Conservation (phyloP, 2,888 invertebrate species). For the Acleris cristana region DNA sequence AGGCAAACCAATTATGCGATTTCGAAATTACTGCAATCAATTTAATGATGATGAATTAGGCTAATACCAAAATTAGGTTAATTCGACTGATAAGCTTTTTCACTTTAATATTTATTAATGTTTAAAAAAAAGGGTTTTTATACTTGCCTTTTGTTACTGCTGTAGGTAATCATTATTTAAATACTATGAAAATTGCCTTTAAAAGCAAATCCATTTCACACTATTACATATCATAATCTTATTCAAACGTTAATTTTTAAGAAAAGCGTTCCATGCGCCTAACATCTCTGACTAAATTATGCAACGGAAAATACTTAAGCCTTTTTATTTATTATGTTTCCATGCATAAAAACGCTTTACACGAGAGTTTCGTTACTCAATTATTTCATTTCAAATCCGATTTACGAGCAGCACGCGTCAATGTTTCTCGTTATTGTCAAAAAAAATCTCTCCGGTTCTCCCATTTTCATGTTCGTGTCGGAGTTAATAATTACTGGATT, state of each 20-base stretch:
- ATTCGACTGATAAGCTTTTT: too few species aligned
- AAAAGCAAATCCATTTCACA: too few species aligned
- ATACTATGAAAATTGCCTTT: too few species aligned
- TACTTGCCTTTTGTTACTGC: too few species aligned
- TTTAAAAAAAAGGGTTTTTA: too few species aligned
- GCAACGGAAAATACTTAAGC: constrained; percentile 58
- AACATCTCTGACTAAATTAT: constrained; percentile 74
- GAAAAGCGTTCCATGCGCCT: constrained; percentile 26
- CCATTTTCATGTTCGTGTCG: constrained; percentile 47
- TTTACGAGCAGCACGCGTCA: constrained; percentile 53
- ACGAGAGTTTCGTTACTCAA: constrained; percentile 59
- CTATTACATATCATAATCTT: background rate
- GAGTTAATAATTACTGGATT: constrained; percentile 35
- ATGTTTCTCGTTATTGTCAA: constrained; percentile 37
- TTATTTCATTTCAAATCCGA: constrained; percentile 61
- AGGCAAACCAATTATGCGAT: background rate
- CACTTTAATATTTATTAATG: too few species aligned
- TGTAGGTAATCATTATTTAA: too few species aligned
- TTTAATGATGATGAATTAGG: background rate
- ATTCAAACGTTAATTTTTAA: constrained; percentile 11
- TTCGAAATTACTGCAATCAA: background rate
- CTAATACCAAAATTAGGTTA: too few species aligned
- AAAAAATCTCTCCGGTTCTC: constrained; percentile 42
- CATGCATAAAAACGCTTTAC: constrained; percentile 65
- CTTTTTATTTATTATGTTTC: constrained; percentile 59